Evolutionary conservation across 1,140 invertebrate species (phyloP).

Genomic region (honey bee (Apis mellifera)): Amel_HAv3.1 CM009941.2:9851001-9851500

Average conservation of each 20-base stretch:
- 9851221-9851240: neutral
- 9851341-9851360: neutral
- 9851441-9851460: neutral
- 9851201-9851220: neutral
- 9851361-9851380: neutral
- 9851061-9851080: constrained; percentile 18
- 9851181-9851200: neutral
- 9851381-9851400: neutral
- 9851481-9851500: neutral
- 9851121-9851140: constrained; percentile 7
- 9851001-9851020: constrained; percentile 1
- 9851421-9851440: neutral
- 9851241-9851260: neutral
- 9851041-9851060: constrained; percentile 17
- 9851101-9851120: constrained; percentile 25
- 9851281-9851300: neutral
- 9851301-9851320: neutral
- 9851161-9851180: neutral
- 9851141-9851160: constrained; percentile 35
- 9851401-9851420: neutral
- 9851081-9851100: constrained; percentile 48
- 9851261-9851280: neutral
- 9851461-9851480: neutral
- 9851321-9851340: neutral
- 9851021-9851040: constrained; percentile 19